Evolutionary conservation across 2,113 vertebrate species (phyloP), one percentile per base, ranked within the genome.

Genomic region (Bubo blakistoni): DNA sequence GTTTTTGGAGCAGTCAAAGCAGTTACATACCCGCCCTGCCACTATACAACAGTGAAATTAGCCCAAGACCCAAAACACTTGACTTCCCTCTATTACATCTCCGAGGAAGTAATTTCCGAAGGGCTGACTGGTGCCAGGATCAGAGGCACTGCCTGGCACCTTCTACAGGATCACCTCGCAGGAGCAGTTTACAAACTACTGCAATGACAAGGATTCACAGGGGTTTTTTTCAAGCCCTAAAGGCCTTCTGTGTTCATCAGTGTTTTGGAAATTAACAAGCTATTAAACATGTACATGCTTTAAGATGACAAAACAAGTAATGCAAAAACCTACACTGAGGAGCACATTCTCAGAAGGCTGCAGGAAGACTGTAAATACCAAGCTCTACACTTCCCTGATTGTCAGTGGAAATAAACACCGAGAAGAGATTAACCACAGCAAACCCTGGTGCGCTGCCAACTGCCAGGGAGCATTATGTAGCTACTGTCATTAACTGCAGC

Each of bases 41-140:
- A 5, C 57, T 6, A 11, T 0, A 9, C 29, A 52, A 15, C 17
- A 11, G 1, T 8, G 30, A 55, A 38, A 29, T 1, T 4, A 63
- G 52, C 52, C 69, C 36, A 26, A 57, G n/a, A 44, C 24, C 10
- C 81, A 63, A 36, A 89, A 16, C 32, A 10, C 61, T 29, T 38
- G 2, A 7, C 17, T 46, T 62, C 36, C 67, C 40, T 38, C 40
- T 10, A 5, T 16, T 3, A 21, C 42, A 34, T 21, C 44, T 19
- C 22, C 84, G 71, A 19, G 6, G 16, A 32, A 46, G 38, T 24
- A 1, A 30, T 6, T 38, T 36, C 84, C 42, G 10, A 19, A 67
- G 38, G 36, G 73, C 79, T 73, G 44, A 9, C 2, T 11, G 36
- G 46, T 3, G 85, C 63, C 55, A 65, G 36, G 62, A 27, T 10